These are phyloP conservation scores for Pseudomugil gertrudae DNA, from an alignment of 2,797 vertebrate species.

Conservation along the genomic window DNA sequence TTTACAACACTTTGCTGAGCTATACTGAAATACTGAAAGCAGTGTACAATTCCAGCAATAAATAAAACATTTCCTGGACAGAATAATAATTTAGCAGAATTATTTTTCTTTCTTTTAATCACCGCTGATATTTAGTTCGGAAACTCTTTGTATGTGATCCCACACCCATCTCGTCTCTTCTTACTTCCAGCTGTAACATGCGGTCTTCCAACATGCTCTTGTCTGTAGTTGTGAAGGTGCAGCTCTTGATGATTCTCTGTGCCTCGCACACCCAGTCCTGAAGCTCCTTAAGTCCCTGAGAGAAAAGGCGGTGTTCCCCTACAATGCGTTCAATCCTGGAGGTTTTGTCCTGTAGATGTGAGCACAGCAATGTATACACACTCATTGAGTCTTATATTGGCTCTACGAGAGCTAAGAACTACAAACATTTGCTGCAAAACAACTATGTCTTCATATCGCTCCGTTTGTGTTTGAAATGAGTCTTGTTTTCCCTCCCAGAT, in stretches of 20 bases:
- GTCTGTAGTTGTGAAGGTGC: conserved; percentile 89
- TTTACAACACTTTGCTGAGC: neutral
- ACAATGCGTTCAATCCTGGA: conserved; percentile 92
- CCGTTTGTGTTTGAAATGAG: conserved; percentile 36
- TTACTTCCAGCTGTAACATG: conserved; percentile 94
- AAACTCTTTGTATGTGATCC: conserved; percentile 2
- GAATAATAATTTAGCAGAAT: neutral
- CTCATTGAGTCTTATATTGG: conserved; percentile 3
- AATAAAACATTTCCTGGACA: neutral
- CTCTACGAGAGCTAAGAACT: conserved; percentile 4
- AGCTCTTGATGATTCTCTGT: conserved; percentile 88
- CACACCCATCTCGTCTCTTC: conserved; percentile 3
- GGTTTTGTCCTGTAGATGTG: conserved; percentile 88
- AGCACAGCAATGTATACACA: conserved; percentile 40
- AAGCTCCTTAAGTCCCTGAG: conserved; percentile 89
- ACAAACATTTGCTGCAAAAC: conserved; percentile 4
- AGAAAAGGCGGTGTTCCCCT: conserved; percentile 93
- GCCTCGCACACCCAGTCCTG: conserved; percentile 94
- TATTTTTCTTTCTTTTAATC: no score
- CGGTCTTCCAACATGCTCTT: conserved; percentile 91
- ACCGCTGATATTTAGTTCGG: no score
- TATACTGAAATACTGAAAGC: neutral
- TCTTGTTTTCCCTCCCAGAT: conserved; percentile 32
- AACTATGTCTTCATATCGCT: conserved; percentile 34
- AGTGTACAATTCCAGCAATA: neutral